Base-by-base conservation (phyloP, 2,797 vertebrate genomes). In the Phalanger gymnotis region DNA sequence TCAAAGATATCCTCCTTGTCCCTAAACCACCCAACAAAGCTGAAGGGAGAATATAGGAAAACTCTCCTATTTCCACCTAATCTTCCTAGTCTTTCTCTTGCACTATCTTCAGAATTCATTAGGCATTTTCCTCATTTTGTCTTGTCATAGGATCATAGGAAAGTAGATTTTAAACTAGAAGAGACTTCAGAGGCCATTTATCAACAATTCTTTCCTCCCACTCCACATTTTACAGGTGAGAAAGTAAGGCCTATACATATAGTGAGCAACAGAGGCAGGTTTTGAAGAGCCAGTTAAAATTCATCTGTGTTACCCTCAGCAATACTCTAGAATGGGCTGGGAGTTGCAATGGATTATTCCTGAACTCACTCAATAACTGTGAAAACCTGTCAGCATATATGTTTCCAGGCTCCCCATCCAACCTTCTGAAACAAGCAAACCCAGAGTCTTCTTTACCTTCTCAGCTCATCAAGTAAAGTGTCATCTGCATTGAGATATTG, bases 11-110 rank as follows among this genome's bases (percentile, higher is more conserved):
- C 73, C 90, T 95, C 34, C 16, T 95, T 91, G 13, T 66, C 87
- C 93, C 53, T 92, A 31, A 94, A 61, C 94, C 89, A 87, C 30
- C 57, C 91, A 28, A 31, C 56, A 66, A 95, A 54, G 55, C 93
- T 93, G n/a, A 95, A 55, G 56, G 93, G 92, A 96, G 54, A 47
- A 81, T 81, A 81, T 47, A 81, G 19, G 19, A 81, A 73, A 47
- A 81, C 73, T 40, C 34, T n/a, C n/a, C n/a, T 40, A 22, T 27
- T 19, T 47, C 58, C 13, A 73, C 6, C 16, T 40, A 25, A 7
- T 40, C 40, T 11, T 25, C 40, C 66, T 40, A 73, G 9, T 27
- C 7, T 81, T 3, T 2, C 22, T 47, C 73, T 27, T 81, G 3
- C 6, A 34, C 40, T 81, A 25, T 47, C 40, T 40, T 81, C 14